phyloP scores from a whole-genome alignment of 2,113 vertebrate species.

The Diphyllodes magnificus region DNA sequence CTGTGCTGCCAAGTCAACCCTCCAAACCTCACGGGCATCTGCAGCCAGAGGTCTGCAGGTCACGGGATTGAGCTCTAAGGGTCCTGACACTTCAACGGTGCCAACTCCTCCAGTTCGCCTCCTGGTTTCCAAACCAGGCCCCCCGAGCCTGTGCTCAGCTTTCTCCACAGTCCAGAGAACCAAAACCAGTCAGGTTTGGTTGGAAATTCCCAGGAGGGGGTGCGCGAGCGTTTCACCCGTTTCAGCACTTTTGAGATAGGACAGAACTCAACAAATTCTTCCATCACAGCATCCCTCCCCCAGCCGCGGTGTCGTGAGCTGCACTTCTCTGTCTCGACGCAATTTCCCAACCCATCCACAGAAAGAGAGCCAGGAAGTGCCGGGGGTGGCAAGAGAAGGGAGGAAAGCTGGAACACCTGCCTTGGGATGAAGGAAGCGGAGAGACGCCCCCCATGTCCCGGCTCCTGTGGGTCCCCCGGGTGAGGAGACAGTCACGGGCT shows the following conservation, averaged over 20 bases:
- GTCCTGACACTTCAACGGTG: not conserved
- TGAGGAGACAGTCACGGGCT: rapidly evolving
- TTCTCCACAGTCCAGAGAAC: not conserved
- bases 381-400: not conserved
- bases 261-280: not conserved
- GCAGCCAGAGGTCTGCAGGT: not conserved
- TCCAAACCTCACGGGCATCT: rapidly evolving
- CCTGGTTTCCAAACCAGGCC: not conserved
- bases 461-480: not conserved
- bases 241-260: not conserved
- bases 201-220: constrained; percentile 9
- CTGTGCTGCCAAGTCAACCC: not conserved
- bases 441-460: not conserved
- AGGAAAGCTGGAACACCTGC: not conserved
- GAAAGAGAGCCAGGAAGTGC: not conserved
- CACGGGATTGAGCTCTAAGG: not conserved
- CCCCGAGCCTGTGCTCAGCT: not conserved
- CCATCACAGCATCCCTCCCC: not conserved
- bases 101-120: rapidly evolving
- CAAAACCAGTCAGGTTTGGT: not conserved
- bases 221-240: not conserved
- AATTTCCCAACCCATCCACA: not conserved
- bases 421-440: not conserved
- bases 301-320: rapidly evolving
- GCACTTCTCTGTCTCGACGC: not conserved